phyloP scores from a whole-genome alignment of 1,140 invertebrate genomes.

The Euura saliciscinereae region DNA sequence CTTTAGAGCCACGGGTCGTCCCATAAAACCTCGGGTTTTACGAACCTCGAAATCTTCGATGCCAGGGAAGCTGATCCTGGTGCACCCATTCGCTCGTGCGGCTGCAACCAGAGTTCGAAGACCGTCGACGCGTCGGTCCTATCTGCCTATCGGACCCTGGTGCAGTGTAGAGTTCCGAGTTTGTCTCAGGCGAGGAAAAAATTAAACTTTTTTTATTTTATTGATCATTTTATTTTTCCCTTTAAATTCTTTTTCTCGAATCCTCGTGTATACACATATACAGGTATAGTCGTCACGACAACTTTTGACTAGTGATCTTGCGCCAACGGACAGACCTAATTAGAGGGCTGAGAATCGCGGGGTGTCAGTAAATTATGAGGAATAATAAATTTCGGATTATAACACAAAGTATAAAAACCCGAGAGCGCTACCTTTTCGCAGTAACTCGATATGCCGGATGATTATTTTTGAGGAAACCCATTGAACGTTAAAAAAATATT shows the following conservation, averaged over 20 bases:
- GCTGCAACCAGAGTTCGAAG: background rate
- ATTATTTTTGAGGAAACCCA: too few relatives aligned
- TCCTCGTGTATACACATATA: too few relatives aligned
- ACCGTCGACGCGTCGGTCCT: background rate
- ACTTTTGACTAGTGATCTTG: too few relatives aligned
- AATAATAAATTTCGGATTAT: too few relatives aligned
- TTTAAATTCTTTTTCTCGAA: background rate
- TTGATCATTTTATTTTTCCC: background rate
- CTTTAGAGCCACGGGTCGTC: conserved; percentile 1
- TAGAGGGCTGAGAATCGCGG: background rate
- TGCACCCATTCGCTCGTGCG: background rate
- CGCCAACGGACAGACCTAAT: background rate
- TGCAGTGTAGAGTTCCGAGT: background rate
- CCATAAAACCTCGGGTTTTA: conserved; percentile 5
- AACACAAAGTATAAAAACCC: too few relatives aligned
- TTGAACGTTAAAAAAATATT: background rate
- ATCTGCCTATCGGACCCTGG: too few relatives aligned
- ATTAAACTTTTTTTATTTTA: background rate
- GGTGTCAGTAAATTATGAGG: too few relatives aligned
- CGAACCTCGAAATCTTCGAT: conserved; percentile 4
- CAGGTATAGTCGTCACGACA: too few relatives aligned
- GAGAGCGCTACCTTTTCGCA: too few relatives aligned
- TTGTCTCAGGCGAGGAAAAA: background rate
- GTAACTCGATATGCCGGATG: too few relatives aligned
- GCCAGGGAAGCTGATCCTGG: background rate